Evolutionary conservation across 2,797 vertebrate genomes (phyloP), one percentile per base, ranked within the genome.

Genomic region (Rhincodon typus): DNA sequence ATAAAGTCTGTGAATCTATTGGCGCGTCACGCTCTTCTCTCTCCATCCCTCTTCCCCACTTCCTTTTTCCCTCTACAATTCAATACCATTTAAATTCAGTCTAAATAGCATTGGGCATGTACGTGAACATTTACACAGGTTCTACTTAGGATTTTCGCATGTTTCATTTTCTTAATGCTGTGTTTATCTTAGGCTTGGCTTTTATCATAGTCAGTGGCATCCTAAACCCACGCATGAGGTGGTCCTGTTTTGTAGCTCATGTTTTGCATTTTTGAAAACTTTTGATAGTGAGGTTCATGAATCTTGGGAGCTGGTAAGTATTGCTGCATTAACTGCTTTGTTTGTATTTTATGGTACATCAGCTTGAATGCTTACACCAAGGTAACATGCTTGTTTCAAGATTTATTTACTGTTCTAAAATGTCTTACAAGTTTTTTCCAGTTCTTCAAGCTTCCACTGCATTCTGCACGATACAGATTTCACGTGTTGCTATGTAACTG

Each of bases 61-160:
- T 38, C 17, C 88, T 67, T 0, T 8, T 7, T 34, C 88, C 17
- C 57, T 21, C 8, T 19, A 62, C 62, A 93, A 94, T 94, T 13
- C 93, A 74, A 53, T 30, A 30, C 25, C 0, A 53, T 97, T 97
- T 96, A 21, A 93, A 96, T 57, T 96, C 74, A 96, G 82, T 96
- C 62, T 77, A 96, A 96, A 96, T 96, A 62, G 53, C 84, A 62
- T 94, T 98, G 98, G 98, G 98, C 98, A 98, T 99, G 99, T 99
- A 99, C 99, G 99, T 99, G 99, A 99, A 99, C 98, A 98, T 99
- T 99, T 99, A 99, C 98, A 98, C 97, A 98, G 98, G 97, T 98
- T 98, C 97, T 96, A 96, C 97, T 98, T 96, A 96, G 96, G 97
- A 96, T 97, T 95, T 96, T 98, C 98, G 98, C 98, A 99, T 99